phyloP scores from a whole-genome alignment of 2,888 invertebrate species.

The Amphipoea lucens region DNA sequence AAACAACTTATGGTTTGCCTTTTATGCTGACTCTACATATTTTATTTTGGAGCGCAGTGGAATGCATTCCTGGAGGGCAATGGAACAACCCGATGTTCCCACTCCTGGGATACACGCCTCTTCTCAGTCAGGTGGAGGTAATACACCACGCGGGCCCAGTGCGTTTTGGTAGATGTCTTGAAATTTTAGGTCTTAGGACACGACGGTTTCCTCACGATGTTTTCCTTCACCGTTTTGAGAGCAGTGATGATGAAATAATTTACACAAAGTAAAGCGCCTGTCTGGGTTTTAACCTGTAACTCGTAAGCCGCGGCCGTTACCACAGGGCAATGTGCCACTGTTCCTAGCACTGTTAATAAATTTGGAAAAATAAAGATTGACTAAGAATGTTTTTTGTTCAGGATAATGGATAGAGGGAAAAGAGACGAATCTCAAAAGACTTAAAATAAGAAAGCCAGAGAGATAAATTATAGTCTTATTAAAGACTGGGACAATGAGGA shows the following conservation, averaged over 20 bases:
- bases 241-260: neutral
- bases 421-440: neutral
- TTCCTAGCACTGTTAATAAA: neutral
- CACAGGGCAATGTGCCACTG: neutral
- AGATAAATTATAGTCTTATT: too few relatives aligned
- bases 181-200: neutral
- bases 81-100: neutral
- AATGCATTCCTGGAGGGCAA: too few relatives aligned
- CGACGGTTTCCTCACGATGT: neutral
- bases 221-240: neutral
- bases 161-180: neutral
- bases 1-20: too few relatives aligned
- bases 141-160: neutral
- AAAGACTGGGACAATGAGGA: neutral
- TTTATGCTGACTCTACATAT: too few relatives aligned
- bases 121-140: neutral
- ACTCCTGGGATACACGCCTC: neutral
- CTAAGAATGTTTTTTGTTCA: neutral
- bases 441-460: neutral
- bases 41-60: too few relatives aligned
- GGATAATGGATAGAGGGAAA: neutral
- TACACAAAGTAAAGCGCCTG: neutral
- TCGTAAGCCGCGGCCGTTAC: neutral
- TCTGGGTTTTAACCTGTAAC: neutral
- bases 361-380: neutral